phyloP scores from a whole-genome alignment of 2,113 vertebrate genomes.

The Osmerus eperlanus region DNA sequence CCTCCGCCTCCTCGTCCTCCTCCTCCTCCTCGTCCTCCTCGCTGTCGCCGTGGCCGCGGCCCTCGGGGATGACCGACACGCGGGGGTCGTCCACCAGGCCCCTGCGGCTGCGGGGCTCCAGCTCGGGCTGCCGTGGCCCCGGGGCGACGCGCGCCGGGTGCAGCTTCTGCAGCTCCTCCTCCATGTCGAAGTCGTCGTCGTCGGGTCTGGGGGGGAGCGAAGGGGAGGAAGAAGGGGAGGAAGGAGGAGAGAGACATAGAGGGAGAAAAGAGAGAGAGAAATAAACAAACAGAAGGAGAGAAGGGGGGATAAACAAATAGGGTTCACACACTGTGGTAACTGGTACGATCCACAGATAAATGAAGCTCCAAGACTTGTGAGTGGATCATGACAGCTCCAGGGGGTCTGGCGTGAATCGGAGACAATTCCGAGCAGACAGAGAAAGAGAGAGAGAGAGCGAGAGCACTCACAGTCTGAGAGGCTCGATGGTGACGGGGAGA shows the following conservation, averaged over 20 bases:
- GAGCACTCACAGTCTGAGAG: conserved; percentile 92
- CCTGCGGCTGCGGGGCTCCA: conserved; percentile 65
- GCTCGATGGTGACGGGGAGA: conserved; percentile 89
- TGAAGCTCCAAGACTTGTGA: too few relatives aligned
- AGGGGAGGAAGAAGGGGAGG: neutral
- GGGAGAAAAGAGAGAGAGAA: too few relatives aligned
- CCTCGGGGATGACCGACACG: conserved; percentile 75
- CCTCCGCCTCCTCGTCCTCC: conserved; percentile 72
- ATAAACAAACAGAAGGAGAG: too few relatives aligned
- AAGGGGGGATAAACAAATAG: too few relatives aligned
- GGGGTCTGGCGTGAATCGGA: too few relatives aligned
- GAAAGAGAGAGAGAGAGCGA: too few relatives aligned
- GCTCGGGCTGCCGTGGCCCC: conserved; percentile 12
- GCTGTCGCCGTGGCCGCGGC: conserved; percentile 61
- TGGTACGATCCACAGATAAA: too few relatives aligned
- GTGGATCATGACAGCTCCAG: too few relatives aligned
- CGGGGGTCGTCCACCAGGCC: conserved; percentile 73
- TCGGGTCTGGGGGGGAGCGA: conserved; percentile 77
- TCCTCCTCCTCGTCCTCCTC: conserved; percentile 68
- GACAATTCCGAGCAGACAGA: too few relatives aligned
- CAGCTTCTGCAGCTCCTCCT: conserved; percentile 75
- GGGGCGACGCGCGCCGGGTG: conserved; percentile 41
- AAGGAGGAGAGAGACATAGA: too few relatives aligned
- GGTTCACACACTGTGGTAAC: too few relatives aligned
- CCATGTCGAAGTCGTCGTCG: conserved; percentile 88